phyloP scores from a whole-genome alignment of 2,113 vertebrate species.

The Eolophus roseicapilla region DNA sequence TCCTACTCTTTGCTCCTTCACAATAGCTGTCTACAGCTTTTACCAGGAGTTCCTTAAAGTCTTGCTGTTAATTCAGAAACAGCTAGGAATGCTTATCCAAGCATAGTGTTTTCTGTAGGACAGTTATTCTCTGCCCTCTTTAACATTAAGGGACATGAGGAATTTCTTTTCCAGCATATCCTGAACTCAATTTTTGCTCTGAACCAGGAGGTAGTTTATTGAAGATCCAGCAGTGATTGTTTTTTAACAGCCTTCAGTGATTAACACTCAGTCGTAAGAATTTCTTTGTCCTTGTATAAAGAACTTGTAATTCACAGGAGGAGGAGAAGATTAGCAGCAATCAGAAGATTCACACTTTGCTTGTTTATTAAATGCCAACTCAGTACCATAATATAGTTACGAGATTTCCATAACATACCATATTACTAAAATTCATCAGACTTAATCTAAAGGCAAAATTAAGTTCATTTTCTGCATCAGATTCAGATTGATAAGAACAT shows the following conservation, averaged over 20 bases:
- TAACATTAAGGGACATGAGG: not conserved
- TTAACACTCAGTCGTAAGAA: not conserved
- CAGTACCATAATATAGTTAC: not conserved
- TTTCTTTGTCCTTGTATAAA: not conserved
- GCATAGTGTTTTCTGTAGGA: not conserved
- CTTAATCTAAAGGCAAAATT: not conserved
- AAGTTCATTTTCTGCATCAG: not conserved
- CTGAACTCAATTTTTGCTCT: not conserved
- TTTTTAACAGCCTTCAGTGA: not conserved
- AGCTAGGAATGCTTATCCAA: not conserved
- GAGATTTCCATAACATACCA: not conserved
- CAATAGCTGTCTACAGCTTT: not conserved
- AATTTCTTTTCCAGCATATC: not conserved
- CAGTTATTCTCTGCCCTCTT: not conserved
- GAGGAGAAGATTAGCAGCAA: not conserved
- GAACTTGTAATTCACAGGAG: not conserved
- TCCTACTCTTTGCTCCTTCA: not conserved
- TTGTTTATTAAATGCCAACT: slow-evolving; percentile 7
- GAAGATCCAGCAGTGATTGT: not conserved
- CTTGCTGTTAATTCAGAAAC: not conserved
- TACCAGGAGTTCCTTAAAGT: not conserved
- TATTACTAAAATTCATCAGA: not conserved
- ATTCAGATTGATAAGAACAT: not conserved
- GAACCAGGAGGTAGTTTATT: not conserved
- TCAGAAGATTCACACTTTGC: not conserved